Conservation (phyloP, 2,888 invertebrate genomes). For the Deilephila elpenor region DNA sequence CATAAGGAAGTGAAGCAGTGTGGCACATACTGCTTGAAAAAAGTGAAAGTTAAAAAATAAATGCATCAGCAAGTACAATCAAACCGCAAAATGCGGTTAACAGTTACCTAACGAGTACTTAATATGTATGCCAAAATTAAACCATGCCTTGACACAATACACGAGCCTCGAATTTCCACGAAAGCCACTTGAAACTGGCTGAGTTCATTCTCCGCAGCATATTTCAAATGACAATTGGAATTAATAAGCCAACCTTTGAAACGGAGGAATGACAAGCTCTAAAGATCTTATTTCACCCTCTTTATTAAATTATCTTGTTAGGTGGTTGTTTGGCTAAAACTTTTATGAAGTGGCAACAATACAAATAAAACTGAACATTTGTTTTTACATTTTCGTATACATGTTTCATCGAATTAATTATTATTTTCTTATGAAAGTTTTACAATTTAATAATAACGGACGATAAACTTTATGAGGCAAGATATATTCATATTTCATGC, state of each 20-base stretch:
- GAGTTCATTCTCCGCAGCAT: constrained; percentile 37
- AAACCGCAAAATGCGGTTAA: neutral
- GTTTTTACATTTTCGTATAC: neutral
- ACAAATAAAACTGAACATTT: neutral
- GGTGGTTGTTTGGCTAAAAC: neutral
- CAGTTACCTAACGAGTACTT: neutral
- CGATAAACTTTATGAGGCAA: no score
- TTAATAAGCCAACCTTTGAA: constrained; percentile 42
- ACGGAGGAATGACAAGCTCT: constrained; percentile 35
- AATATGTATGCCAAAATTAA: neutral
- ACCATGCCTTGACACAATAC: neutral
- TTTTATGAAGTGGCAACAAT: neutral
- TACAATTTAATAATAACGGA: no score
- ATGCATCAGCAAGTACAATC: neutral
- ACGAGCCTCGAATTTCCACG: neutral
- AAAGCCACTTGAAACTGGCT: neutral
- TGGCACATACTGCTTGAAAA: neutral
- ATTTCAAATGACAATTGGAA: constrained; percentile 40
- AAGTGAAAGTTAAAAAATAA: constrained; percentile 3
- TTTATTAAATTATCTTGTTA: constrained; percentile 37
- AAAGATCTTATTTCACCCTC: constrained; percentile 37
- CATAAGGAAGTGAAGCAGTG: neutral
- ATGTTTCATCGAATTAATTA: neutral
- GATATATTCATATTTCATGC: no score
- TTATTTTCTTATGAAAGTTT: no score